These are phyloP conservation scores for Mus pahari DNA, from an alignment of 2,113 vertebrate species.

Conservation along the genomic window DNA sequence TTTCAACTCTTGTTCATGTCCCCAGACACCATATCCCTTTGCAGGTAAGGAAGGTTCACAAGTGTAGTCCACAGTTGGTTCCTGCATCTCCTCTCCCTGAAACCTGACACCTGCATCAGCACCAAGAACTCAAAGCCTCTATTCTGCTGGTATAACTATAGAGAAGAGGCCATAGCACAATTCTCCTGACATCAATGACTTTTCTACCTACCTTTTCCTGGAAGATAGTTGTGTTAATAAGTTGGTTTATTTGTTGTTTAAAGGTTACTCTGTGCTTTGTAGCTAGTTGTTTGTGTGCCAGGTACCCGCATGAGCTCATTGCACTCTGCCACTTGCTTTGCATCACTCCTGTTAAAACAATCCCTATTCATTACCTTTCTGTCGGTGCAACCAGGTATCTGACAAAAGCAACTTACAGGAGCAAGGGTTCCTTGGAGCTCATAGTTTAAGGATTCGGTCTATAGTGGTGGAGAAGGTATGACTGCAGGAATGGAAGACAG, in stretches of 20 bases:
- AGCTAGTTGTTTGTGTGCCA: neutral
- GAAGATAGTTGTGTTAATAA: neutral
- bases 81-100: neutral
- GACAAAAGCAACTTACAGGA: too few relatives aligned
- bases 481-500: neutral
- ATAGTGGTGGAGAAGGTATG: neutral
- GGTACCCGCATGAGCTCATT: fast-evolving
- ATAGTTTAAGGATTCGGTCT: neutral
- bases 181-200: neutral
- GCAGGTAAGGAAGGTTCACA: neutral
- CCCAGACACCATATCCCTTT: neutral
- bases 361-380: neutral
- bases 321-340: neutral
- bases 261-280: neutral
- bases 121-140: neutral
- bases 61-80: neutral
- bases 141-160: neutral
- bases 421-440: neutral
- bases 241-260: neutral
- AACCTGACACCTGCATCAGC: neutral
- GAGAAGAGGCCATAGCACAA: neutral
- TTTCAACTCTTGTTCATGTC: neutral
- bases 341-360: neutral
- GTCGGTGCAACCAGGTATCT: neutral
- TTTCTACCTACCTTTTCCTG: neutral